Evolutionary conservation across 2,888 invertebrate species (phyloP), one percentile per base, ranked within the genome.

Genomic region (Drosophila pegasa): DNA sequence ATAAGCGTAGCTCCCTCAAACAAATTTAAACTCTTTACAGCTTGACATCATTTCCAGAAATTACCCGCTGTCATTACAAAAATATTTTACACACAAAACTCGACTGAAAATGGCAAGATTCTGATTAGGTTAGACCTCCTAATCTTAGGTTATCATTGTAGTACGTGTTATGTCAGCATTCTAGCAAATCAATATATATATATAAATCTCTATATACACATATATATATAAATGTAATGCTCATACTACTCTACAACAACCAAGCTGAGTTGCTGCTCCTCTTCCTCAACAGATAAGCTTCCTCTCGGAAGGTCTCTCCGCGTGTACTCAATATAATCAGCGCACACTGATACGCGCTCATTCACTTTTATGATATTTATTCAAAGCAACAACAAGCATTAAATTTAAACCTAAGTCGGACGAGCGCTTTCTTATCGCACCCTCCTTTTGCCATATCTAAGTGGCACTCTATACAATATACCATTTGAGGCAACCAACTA

Each of bases 271-370:
- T 9, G n/a, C n/a, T 1, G 10, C 10, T 47, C 35, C 31, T 45
- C 35, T 77, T 73, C 74, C 78, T 67, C 22, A 52, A 77, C 37
- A n/a, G 78, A 74, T 77, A 66, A 74, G 58, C 47, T 37, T 2
- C 2, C 50, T 22, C 27, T 37, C 37, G 9, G 8, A 48, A 16
- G 31, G 14, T 16, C 51, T 52, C 27, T 43, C 16, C 8, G 7
- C 45, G 33, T 29, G 31, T 31, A 41, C 51, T 27, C 31, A 38
- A 48, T 8, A 25, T 47, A 63, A 74, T 69, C 50, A 25, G 25
- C 25, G 50, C 35, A 16, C 60, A 12, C 58, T 60, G 63, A 57
- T 50, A 81, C 14, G 45, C 31, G 43, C 79, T 43, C 61, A 66
- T 84, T 66, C 58, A 56, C 45, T 50, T 63, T 62, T 51, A 64